Evolutionary conservation across 2,797 vertebrate genomes (phyloP), one percentile per base, ranked within the genome.

Genomic region (Chanos chanos): DNA sequence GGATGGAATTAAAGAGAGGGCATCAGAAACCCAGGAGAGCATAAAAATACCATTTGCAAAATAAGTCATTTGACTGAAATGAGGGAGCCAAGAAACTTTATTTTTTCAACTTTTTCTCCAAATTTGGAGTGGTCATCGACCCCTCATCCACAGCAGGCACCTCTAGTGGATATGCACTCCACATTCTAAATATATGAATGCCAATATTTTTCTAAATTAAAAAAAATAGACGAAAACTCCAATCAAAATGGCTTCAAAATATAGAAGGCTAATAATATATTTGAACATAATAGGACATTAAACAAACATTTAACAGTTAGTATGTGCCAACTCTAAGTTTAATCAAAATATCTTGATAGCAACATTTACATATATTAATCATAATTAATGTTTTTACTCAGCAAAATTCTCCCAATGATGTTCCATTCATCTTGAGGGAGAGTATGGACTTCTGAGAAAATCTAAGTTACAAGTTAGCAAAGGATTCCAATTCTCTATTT

Each of bases 321-420:
- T 25, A 37, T 33, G 67, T 62, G 55, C 43, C 53, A 61, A 50
- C 52, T 33, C 24, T 10, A 56, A 62, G 66, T 54, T 72, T 73
- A 69, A 73, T 73, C 75, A 75, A 73, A 71, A 54, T 55, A 33
- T 58, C 58, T 77, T 47, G 66, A 77, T 51, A 28, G 59, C 28
- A 33, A 41, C 31, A 63, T 62, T 62, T 68, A 51, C 47, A 62
- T 54, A 66, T 41, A 73, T 70, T 24, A 49, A 75, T 55, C 53
- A 71, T 64, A 67, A 73, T 72, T 73, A 62, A 70, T 70, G 73
- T 66, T 60, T 52, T 56, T 58, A 36, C 56, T 57, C 54, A 48
- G 45, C 57, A 43, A 61, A 41, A 30, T 25, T 47, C 44, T 44
- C 43, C 64, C 62, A 72, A 69, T 58, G 62, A 75, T 39, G 22